A percentile compares a stretch with the other conserved stretches of the same genome.
Conservation (phyloP, 2,888 invertebrate genomes). For the Lacanobia wlatinum region DNA sequence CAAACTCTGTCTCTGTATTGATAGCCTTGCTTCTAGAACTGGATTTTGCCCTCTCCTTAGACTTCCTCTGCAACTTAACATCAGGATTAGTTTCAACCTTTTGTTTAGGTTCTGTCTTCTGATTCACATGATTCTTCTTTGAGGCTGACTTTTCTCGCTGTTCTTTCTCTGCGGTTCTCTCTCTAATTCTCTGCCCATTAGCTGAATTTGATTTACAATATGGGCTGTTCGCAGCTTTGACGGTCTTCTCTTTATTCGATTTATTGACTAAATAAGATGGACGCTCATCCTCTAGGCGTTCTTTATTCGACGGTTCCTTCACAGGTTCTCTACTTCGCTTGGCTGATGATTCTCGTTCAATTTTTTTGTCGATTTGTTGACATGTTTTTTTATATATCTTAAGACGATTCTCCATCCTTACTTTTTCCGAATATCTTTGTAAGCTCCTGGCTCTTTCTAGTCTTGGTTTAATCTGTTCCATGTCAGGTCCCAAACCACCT, state of each 20-base stretch:
- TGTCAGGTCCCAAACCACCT: constrained; percentile 86
- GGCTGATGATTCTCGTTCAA: constrained; percentile 66
- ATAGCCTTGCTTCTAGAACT: constrained; percentile 71
- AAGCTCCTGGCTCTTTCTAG: constrained; percentile 86
- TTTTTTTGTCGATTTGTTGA: constrained; percentile 76
- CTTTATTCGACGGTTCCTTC: constrained; percentile 58
- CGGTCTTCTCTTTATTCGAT: constrained; percentile 68
- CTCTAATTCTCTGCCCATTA: constrained; percentile 65
- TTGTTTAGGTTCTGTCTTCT: constrained; percentile 47
- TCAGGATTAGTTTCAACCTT: constrained; percentile 49
- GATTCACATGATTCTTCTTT: constrained; percentile 28
- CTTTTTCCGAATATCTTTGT: constrained; percentile 88
- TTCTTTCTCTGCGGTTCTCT: constrained; percentile 53
- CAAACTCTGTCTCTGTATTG: constrained; percentile 69
- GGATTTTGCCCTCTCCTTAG: constrained; percentile 69
- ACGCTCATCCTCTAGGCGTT: constrained; percentile 61
- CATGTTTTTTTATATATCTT: constrained; percentile 84
- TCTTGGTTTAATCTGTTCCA: constrained; percentile 84
- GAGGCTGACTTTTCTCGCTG: constrained; percentile 45
- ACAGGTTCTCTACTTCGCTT: constrained; percentile 61
- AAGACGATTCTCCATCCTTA: constrained; percentile 86
- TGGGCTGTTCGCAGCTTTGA: constrained; percentile 66
- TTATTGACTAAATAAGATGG: constrained; percentile 83
- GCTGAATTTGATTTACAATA: constrained; percentile 77
- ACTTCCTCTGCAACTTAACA: constrained; percentile 33